Percentiles rank a stretch among this genome's conserved stretches.
These are phyloP conservation scores for Taeniopygia guttata DNA, from an alignment of 2,797 vertebrate species.

Conservation along the genomic window DNA sequence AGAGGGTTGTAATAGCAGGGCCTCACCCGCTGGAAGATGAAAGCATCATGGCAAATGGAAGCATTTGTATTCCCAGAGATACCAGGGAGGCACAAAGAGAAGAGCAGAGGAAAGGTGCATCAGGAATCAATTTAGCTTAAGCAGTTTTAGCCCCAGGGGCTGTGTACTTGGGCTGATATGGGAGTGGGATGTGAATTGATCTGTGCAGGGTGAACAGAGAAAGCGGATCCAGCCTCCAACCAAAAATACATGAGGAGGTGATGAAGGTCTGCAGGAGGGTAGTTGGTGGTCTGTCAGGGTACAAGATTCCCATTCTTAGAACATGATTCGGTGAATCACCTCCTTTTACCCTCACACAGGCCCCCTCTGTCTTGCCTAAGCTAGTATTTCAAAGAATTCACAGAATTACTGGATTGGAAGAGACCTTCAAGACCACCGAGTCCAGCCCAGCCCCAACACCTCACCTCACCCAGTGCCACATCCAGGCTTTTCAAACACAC, in stretches of 20 bases:
- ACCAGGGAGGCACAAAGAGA: neutral
- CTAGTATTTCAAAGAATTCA: neutral
- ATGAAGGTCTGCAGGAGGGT: neutral
- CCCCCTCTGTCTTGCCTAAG: neutral
- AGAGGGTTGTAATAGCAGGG: neutral
- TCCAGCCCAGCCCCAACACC: neutral
- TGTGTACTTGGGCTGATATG: neutral
- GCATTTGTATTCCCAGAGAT: neutral
- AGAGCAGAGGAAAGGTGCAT: neutral
- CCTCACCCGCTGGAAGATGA: neutral
- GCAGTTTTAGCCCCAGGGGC: neutral
- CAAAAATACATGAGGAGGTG: neutral
- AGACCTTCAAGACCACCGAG: neutral
- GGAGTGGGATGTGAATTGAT: neutral
- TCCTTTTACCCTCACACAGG: neutral
- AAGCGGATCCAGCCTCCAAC: neutral
- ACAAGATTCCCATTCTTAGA: neutral
- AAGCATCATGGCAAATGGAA: neutral
- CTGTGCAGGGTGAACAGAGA: neutral
- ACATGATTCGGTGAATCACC: neutral
- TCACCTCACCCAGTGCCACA: neutral
- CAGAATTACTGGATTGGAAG: neutral
- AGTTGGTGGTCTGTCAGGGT: neutral
- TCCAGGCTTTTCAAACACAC: neutral
- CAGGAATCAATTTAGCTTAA: neutral